Evolutionary conservation across 2,888 invertebrate species (phyloP), one percentile per base, ranked within the genome.

Genomic region (Creontiades dilutus): DNA sequence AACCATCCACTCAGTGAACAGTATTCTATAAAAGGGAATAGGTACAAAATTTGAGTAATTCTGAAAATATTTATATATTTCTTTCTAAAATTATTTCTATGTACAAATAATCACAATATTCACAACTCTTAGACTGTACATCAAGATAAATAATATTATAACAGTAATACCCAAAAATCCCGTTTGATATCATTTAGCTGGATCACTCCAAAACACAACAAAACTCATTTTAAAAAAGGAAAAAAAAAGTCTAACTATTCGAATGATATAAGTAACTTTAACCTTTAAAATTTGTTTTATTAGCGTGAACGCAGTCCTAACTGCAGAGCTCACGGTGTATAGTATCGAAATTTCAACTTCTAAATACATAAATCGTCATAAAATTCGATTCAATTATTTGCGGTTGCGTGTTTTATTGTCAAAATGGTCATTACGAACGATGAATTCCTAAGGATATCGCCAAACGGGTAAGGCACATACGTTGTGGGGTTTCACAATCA

Each of bases 51-150:
- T 19, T 23, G 23, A 23, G 23, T 82, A 82, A 52, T 52, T 48
- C 82, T 47, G 48, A 82, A 82, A 82, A 82, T 82, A 82, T 23
- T 82, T 52, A 82, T 52, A 85, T 85, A 61, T 85, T 85, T 85
- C 23, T 55, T 48, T 82, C 23, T 23, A 47, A 48, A 82, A 14
- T 82, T 82, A 19, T 19, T 27, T 85, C 37, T 88, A 88, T 88
- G 76, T 88, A 88, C 88, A 88, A 88, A 88, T 88, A 76, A 76
- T 88, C 88, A 55, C 88, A 78, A 88, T 88, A 78, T 88, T 88
- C 88, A 88, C 88, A 88, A 88, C 55, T 88, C 78, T 13, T 55
- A 80, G 80, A 88, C 88, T 88, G 88, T 88, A 88, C 88, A 37
- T 37, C 37, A 88, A 57, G 76, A 88, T 88, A 88, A 78, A 88